Evolutionary conservation across 2,797 vertebrate species (phyloP), one percentile per base, ranked within the genome.

Genomic region (Linurgus olivaceus): DNA sequence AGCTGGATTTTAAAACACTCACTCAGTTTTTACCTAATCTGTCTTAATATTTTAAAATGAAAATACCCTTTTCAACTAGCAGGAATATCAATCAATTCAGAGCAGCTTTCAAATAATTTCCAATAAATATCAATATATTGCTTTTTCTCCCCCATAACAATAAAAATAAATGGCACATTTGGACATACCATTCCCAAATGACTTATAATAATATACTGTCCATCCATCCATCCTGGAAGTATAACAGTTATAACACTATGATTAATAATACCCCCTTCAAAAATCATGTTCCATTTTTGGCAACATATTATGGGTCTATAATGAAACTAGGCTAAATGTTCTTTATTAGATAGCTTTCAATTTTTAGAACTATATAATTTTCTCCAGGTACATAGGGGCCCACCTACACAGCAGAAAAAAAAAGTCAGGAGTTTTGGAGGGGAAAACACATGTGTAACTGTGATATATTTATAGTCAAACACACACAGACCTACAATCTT

Each of bases 251-350:
- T 59, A 87, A 68, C 29, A 88, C 47, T 28, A 38, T n/a, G 54
- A 35, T 91, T 94, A 95, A 91, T 83, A 95, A 89, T 55, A 52
- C 42, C 44, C 31, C 52, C 63, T 96, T 75, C 59, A 96, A 88
- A 96, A 94, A 86, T 71, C 66, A 84, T 51, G 28, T 86, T 93
- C 59, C 45, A 75, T 93, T 96, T 93, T 86, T 92, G 63, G 83
- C 66, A 96, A 78, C 16, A 61, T 44, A 88, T 92, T 91, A 94
- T 58, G 57, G 31, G 17, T 86, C 45, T 84, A 83, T 57, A 92
- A 92, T 62, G 75, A 96, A 96, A 84, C 45, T 58, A 47, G 45
- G 65, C 59, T 90, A 92, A 88, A 94, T 73, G 17, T 59, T 84
- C 57, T 94, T 88, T 76, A 57, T 33, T 76, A 37, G 62, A 33